phyloP scores from a whole-genome alignment of 2,888 invertebrate genomes.

The Elegia similella region DNA sequence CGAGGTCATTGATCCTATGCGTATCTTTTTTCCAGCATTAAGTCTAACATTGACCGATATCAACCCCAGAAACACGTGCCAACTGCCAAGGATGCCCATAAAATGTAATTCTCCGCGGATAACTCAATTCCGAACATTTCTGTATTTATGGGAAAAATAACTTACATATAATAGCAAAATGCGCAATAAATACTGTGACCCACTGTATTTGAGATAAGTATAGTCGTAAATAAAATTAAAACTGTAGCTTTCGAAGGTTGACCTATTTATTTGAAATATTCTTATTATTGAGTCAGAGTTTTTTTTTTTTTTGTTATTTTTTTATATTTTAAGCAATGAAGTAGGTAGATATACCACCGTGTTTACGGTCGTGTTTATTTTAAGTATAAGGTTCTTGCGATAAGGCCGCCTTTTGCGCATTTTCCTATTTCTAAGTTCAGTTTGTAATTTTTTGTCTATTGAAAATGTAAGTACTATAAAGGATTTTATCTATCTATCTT shows the following conservation, averaged over 20 bases:
- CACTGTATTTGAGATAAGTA: slow-evolving; percentile 12
- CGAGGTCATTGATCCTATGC: not conserved
- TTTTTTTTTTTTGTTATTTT: no score
- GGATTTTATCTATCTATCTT: no score
- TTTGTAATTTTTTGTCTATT: no score
- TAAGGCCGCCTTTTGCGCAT: no score
- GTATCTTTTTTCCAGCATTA: not conserved
- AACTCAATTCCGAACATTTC: slow-evolving; percentile 8
- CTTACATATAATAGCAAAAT: slow-evolving; percentile 8
- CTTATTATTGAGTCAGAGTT: no score
- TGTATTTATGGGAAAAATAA: slow-evolving; percentile 5
- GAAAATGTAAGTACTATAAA: no score
- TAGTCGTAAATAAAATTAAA: slow-evolving; percentile 1
- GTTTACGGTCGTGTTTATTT: no score
- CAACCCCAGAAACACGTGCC: not conserved
- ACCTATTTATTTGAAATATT: not conserved
- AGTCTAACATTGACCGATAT: slow-evolving; percentile 1
- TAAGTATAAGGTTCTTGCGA: no score
- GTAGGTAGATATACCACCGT: no score
- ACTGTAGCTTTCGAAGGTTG: not conserved
- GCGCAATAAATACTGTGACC: slow-evolving; percentile 3
- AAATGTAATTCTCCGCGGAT: slow-evolving; percentile 15
- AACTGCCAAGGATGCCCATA: not conserved
- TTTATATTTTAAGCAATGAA: no score
- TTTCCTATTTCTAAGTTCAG: no score